Evolutionary conservation across 2,888 invertebrate genomes (phyloP), one percentile per base, ranked within the genome.

Genomic region (Archips crataeganus): DNA sequence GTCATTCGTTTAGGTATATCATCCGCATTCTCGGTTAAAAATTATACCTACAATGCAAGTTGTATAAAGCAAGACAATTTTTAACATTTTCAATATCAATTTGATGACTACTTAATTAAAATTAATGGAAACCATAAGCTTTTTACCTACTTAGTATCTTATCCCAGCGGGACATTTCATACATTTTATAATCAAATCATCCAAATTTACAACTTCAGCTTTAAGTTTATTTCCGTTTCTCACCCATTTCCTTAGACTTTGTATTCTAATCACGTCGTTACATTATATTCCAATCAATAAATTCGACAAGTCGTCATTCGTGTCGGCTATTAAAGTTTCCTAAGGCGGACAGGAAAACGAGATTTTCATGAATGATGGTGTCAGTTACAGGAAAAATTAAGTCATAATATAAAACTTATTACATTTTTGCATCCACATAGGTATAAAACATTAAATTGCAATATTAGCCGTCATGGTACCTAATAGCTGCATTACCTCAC

Each of bases 321-420:
- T 32, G 2, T n/a, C 15, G 39, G 10, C 45, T 13, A 9, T 45
- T 45, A 63, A 45, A 63, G 42, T 54, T 63, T 11, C 54, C 63
- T 32, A 54, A 63, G 62, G 39, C 15, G 62, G 34, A 70, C 45
- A 70, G 54, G 63, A 45, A 70, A 70, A 63, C 32, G 9, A 45
- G 11, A 49, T 9, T 57, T 57, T 57, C 11, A 57, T 54, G 54
- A 32, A 57, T 57, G 11, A 57, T 57, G 49, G 57, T 10, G 57
- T 57, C 32, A 57, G 57, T 32, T 32, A 32, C 32, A 57, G 57
- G 57, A 57, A 57, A 57, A 57, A 23, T 23, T 32, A 23, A 15
- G 32, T 11, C 23, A 32, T 2, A 10, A 57, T 11, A 57, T 11
- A 11, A 57, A 57, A 9, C 4, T 23, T 57, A 2, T 32, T 10